Percentiles rank a stretch among this genome's conserved stretches.
These are phyloP conservation scores for Plemyria rubiginata DNA, from an alignment of 2,888 invertebrate genomes.

Conservation along the genomic window DNA sequence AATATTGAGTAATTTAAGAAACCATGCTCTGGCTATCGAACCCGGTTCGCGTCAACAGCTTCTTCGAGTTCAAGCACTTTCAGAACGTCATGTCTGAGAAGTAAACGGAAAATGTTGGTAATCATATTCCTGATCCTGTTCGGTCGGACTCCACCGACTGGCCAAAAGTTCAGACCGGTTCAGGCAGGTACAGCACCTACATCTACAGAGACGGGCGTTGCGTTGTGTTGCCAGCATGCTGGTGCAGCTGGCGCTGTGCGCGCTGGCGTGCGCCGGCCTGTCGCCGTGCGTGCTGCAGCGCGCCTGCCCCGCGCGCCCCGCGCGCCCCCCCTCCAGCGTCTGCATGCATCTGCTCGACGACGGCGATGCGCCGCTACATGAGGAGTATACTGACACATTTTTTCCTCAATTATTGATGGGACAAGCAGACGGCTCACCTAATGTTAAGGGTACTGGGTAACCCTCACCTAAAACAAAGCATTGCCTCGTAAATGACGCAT, in stretches of 20 bases:
- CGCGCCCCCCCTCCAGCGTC: constrained; percentile 62
- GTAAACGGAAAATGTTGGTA: constrained; percentile 38
- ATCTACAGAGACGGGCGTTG: too few species aligned
- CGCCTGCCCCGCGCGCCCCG: constrained; percentile 51
- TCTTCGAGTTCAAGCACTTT: constrained; percentile 65
- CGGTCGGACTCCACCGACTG: not conserved
- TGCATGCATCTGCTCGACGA: constrained; percentile 67
- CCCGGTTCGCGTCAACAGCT: constrained; percentile 62
- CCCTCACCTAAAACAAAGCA: too few species aligned
- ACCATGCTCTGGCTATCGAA: constrained; percentile 60
- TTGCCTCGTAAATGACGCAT: too few species aligned
- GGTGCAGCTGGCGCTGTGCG: constrained; percentile 54
- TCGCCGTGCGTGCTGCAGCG: constrained; percentile 73
- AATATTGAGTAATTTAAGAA: not conserved
- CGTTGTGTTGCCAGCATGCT: constrained; percentile 43
- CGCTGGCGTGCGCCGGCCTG: constrained; percentile 55
- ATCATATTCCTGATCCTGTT: not conserved
- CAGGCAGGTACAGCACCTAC: too few species aligned
- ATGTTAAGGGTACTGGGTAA: too few species aligned
- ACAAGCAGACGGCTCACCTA: too few species aligned
- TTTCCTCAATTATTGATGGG: too few species aligned
- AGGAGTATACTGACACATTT: not conserved
- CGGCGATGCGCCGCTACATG: not conserved
- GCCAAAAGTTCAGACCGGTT: too few species aligned
- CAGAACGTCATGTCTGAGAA: constrained; percentile 51